phyloP scores from a whole-genome alignment of 1,140 invertebrate genomes.

The Cyclina sinensis region DNA sequence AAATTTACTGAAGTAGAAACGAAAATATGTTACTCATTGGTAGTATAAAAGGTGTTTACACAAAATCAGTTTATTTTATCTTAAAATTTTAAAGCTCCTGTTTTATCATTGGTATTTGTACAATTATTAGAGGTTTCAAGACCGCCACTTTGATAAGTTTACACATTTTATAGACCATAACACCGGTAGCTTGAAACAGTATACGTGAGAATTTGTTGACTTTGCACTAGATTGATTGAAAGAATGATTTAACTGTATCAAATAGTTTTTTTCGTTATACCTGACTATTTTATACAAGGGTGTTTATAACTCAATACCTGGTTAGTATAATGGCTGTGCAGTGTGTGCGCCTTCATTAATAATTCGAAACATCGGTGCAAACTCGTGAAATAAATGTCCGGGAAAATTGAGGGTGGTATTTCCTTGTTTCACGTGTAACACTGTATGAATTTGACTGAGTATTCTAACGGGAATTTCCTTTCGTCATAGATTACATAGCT shows the following conservation, averaged over 20 bases:
- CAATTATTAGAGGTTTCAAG: conserved; percentile 62
- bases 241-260: conserved; percentile 43
- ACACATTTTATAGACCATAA: conserved; percentile 23
- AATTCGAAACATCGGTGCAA: no score
- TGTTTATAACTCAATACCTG: conserved; percentile 2
- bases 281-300: background rate
- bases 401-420: no score
- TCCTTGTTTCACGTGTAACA: no score
- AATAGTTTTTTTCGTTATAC: conserved; percentile 2
- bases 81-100: conserved; percentile 11
- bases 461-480: no score
- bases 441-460: no score
- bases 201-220: conserved; percentile 62
- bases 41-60: conserved; percentile 56
- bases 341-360: no score
- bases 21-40: conserved; percentile 38
- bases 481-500: no score
- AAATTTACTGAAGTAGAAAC: conserved; percentile 54
- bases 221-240: conserved; percentile 40
- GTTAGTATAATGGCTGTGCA: no score
- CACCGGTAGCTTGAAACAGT: conserved; percentile 36
- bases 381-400: no score
- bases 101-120: conserved; percentile 57
- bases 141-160: conserved; percentile 19
- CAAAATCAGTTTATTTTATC: conserved; percentile 41